A percentile compares a stretch with the other conserved stretches of the same genome.
Evolutionary conservation across 2,113 vertebrate species (phyloP).

Genomic region (Gorsachius goisagi): DNA sequence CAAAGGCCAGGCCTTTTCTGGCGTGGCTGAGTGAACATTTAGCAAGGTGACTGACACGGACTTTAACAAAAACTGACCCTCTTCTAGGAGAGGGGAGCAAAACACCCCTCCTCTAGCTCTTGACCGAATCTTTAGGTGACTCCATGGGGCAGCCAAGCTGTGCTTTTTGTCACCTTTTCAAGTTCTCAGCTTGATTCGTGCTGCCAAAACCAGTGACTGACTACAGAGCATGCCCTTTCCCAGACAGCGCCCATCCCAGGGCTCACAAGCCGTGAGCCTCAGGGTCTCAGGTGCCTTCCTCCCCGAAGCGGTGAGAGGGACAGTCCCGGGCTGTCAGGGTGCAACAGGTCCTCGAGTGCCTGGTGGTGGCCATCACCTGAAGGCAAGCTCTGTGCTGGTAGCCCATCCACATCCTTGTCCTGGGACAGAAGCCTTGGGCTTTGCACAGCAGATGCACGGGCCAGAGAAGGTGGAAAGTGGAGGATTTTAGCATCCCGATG

Average conservation of each 20-base stretch:
- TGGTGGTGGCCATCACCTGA: not conserved
- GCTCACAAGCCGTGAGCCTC: fast-evolving
- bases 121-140: not conserved
- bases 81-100: not conserved
- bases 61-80: not conserved
- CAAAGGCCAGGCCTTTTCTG: not conserved
- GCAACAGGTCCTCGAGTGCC: not conserved
- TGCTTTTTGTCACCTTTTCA: not conserved
- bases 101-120: not conserved
- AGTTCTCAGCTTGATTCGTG: not conserved
- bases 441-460: fast-evolving
- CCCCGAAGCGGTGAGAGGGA: not conserved
- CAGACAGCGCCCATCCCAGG: not conserved
- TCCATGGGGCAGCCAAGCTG: not conserved
- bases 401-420: not conserved
- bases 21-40: not conserved
- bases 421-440: not conserved
- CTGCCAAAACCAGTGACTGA: not conserved
- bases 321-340: fast-evolving
- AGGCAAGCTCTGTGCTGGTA: not conserved
- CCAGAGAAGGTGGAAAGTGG: not conserved
- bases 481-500: not conserved
- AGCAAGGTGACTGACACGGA: not conserved
- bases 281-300: not conserved
- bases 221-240: not conserved